Percentiles rank a stretch among this genome's conserved stretches.
Evolutionary conservation across 2,113 vertebrate genomes (phyloP).

Genomic region (Pangasianodon gigas): DNA sequence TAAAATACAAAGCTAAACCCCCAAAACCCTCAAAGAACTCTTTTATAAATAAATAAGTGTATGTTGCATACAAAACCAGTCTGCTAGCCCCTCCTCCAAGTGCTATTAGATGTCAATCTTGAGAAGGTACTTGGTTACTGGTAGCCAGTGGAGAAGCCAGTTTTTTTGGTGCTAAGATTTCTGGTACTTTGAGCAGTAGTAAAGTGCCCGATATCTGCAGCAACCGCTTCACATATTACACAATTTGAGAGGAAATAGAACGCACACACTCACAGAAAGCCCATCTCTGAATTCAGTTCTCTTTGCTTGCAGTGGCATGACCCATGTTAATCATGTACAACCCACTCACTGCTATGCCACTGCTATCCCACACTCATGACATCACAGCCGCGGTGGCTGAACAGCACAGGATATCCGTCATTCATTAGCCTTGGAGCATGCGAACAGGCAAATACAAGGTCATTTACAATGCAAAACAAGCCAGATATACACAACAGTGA

Average conservation of each 20-base stretch:
- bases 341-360: neutral
- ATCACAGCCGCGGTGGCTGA: neutral
- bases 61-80: neutral
- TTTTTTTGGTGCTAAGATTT: neutral
- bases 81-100: neutral
- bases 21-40: neutral
- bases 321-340: constrained; percentile 17
- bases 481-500: neutral
- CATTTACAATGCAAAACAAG: constrained; percentile 34
- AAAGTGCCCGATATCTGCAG: neutral
- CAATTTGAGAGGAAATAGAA: neutral
- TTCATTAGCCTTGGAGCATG: neutral
- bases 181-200: neutral
- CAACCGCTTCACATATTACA: neutral
- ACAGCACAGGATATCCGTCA: neutral
- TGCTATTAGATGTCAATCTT: neutral
- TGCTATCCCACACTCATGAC: constrained; percentile 6
- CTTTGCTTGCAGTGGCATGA: neutral
- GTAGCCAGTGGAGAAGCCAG: no score
- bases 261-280: neutral
- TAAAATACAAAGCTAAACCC: neutral
- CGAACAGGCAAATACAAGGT: constrained; percentile 16
- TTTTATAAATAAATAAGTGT: neutral
- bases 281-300: neutral
- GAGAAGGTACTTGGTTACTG: neutral